phyloP scores from a whole-genome alignment of 2,888 invertebrate genomes.

The Tuta absoluta region DNA sequence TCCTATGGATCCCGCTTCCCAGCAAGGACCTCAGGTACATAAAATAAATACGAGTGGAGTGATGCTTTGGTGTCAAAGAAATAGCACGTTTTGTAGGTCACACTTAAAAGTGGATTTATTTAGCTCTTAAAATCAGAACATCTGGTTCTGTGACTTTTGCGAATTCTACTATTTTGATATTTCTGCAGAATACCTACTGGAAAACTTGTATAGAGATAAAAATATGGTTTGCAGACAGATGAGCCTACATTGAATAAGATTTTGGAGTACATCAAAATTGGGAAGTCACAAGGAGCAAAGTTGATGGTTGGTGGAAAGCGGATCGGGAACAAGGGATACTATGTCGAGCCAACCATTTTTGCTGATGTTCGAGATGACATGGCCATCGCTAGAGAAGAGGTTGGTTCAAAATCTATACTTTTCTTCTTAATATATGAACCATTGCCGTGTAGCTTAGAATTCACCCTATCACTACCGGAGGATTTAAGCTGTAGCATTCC shows the following conservation, averaged over 20 bases:
- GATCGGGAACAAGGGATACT: slow-evolving; percentile 86
- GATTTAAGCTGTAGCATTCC: too few relatives aligned
- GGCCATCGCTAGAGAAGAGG: slow-evolving; percentile 90
- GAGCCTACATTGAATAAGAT: slow-evolving; percentile 88
- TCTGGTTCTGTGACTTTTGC: too few relatives aligned
- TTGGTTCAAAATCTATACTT: slow-evolving; percentile 43
- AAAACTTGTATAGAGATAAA: background rate
- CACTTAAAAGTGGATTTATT: too few relatives aligned
- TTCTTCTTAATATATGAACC: background rate
- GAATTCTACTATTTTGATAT: too few relatives aligned
- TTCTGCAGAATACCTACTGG: too few relatives aligned
- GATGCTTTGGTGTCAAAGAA: background rate
- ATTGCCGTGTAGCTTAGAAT: too few relatives aligned
- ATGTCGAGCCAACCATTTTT: slow-evolving; percentile 89
- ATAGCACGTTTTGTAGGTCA: too few relatives aligned
- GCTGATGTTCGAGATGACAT: slow-evolving; percentile 88
- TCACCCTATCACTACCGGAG: too few relatives aligned
- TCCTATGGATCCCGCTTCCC: slow-evolving; percentile 84
- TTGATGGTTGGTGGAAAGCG: slow-evolving; percentile 89
- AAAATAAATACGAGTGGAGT: background rate
- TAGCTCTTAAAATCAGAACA: too few relatives aligned
- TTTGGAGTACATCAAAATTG: slow-evolving; percentile 86
- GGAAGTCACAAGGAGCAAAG: slow-evolving; percentile 90
- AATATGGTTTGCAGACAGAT: slow-evolving; percentile 81
- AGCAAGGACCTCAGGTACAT: slow-evolving; percentile 92